Evolutionary conservation across 2,888 invertebrate species (phyloP), one percentile per base, ranked within the genome.

Genomic region (Vanessa cardui): DNA sequence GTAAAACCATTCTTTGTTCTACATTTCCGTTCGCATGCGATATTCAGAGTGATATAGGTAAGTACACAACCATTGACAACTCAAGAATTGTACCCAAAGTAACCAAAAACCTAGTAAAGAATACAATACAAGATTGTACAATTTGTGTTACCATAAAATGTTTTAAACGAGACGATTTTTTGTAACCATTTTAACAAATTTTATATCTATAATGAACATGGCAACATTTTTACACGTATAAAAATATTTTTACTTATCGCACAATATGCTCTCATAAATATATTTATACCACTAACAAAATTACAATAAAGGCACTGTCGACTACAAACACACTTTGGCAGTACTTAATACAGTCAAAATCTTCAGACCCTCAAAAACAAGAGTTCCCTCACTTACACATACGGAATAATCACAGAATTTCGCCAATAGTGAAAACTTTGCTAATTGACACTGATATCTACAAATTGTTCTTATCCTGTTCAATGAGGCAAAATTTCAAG

Each of bases 271-370:
- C 83, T 86, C 84, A 90, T 90, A 92, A 90, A 92, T 91, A 89
- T 85, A 87, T 79, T 64, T 81, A 83, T 81, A 86, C 83, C 84
- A 87, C 87, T 91, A 89, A 85, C 83, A 84, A 83, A 39, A 79
- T 82, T 85, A 83, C 81, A 84, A 84, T 86, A 87, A 91, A 92
- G 92, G 92, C 92, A 92, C 92, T 90, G 90, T 90, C 91, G 92
- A 93, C 92, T 93, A 92, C 92, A 92, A 91, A 91, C 92, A 92
- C 92, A 92, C 93, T 93, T 93, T 93, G 93, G 93, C 93, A 93
- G 92, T 90, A 89, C 86, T 81, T 85, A 85, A 83, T 80, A 82
- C 79, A 77, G 74, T 80, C 80, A 79, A 80, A 69, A 83, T 81
- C 75, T 80, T 82, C 81, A 83, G 80, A 83, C 80, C 82, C 79